phyloP scores from a whole-genome alignment of 2,888 invertebrate genomes.

The Ecliptopera silaceata region DNA sequence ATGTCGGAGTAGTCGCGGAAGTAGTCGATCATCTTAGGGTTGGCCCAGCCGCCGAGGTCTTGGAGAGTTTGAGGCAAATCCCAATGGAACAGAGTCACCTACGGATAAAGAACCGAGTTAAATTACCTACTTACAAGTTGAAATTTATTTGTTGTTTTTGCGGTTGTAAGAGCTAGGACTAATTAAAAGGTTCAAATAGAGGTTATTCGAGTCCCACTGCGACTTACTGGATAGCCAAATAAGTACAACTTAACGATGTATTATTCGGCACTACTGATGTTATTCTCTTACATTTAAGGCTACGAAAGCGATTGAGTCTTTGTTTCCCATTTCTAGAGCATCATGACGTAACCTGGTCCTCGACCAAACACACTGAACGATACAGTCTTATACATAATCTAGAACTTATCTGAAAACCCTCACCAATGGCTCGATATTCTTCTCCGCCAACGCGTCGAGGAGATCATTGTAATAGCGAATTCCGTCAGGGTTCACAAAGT shows the following conservation, averaged over 20 bases:
- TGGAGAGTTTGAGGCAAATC: slow-evolving; percentile 84
- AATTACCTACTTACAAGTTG: too few species aligned
- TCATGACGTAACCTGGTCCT: background rate
- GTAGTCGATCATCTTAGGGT: slow-evolving; percentile 78
- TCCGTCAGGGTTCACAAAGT: slow-evolving; percentile 83
- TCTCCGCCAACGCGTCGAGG: slow-evolving; percentile 83
- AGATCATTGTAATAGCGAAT: slow-evolving; percentile 86
- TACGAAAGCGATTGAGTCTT: too few species aligned
- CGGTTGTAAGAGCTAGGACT: too few species aligned
- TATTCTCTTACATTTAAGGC: background rate
- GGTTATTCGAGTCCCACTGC: background rate
- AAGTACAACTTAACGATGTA: background rate
- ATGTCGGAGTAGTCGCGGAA: slow-evolving; percentile 82
- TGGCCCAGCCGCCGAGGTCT: slow-evolving; percentile 82
- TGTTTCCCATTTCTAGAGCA: background rate
- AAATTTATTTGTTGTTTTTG: too few species aligned
- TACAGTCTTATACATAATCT: too few species aligned
- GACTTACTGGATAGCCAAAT: too few species aligned
- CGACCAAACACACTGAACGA: background rate
- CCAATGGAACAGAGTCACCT: slow-evolving; percentile 87
- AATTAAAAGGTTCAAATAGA: too few species aligned
- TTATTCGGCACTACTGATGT: background rate
- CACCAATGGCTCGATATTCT: slow-evolving; percentile 85
- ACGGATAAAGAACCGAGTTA: slow-evolving; percentile 19
- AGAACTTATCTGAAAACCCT: slow-evolving; percentile 23